A percentile compares a stretch with the other conserved stretches of the same genome.
Conservation (phyloP, 2,113 vertebrate species). For the Rhinopomastus cyanomelas region DNA sequence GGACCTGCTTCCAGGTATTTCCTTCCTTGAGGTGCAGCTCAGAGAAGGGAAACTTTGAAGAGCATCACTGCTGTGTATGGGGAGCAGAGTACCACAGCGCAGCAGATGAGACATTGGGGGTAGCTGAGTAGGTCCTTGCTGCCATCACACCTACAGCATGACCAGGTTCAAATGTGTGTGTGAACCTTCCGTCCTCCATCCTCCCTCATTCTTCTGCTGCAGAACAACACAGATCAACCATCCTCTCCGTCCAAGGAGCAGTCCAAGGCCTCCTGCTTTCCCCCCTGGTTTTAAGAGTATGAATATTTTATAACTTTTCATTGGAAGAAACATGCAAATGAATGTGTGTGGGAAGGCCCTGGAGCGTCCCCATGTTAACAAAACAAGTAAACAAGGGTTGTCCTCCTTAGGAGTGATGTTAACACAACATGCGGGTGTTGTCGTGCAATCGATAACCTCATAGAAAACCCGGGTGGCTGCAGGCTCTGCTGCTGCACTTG, state of each 20-base stretch:
- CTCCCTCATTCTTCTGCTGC: background rate
- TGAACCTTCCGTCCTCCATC: background rate
- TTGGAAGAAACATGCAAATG: conserved; percentile 41
- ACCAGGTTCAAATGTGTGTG: fast-evolving
- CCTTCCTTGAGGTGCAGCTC: fast-evolving
- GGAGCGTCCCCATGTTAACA: conserved; percentile 41
- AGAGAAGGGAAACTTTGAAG: background rate
- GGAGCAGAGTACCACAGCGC: background rate
- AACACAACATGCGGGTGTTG: background rate
- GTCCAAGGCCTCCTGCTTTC: background rate
- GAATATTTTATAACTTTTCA: conserved; percentile 46
- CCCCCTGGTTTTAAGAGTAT: background rate
- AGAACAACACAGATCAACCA: background rate
- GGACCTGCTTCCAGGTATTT: fast-evolving
- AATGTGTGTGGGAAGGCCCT: conserved; percentile 10
- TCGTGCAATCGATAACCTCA: background rate
- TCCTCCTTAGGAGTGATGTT: background rate
- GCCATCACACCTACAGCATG: too few species aligned
- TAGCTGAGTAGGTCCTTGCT: background rate
- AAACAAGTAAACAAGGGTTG: conserved; percentile 34
- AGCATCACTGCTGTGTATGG: fast-evolving
- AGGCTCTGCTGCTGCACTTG: background rate
- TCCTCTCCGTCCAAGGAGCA: background rate
- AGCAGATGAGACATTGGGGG: fast-evolving
- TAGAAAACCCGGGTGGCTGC: background rate